Conservation (phyloP, 2,888 invertebrate species). For the Luperina testacea region DNA sequence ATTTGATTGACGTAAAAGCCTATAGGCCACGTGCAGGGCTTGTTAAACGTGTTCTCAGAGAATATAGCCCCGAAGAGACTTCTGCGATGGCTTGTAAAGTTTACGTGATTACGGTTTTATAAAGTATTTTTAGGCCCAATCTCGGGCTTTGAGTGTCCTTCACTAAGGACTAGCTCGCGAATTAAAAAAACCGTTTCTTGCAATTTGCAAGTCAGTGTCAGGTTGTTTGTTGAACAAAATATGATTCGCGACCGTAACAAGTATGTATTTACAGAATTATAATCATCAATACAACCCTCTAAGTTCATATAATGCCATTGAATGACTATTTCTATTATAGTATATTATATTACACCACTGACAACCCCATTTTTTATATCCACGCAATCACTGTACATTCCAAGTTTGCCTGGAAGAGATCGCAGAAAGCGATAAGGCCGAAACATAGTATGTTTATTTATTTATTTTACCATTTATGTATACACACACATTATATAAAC, state of each 20-base stretch:
- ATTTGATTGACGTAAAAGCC: conserved; percentile 74
- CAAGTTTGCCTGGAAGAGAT: too few species aligned
- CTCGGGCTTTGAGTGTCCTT: neutral
- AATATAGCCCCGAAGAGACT: conserved; percentile 32
- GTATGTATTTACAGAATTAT: too few species aligned
- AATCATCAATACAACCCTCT: too few species aligned
- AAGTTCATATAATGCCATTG: neutral
- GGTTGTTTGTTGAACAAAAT: neutral
- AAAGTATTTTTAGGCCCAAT: neutral
- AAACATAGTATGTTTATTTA: too few species aligned
- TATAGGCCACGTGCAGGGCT: conserved; percentile 70
- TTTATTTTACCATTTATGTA: too few species aligned
- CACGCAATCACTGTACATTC: too few species aligned
- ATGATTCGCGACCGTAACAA: neutral
- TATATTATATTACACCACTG: too few species aligned
- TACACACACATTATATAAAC: too few species aligned
- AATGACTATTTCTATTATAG: neutral
- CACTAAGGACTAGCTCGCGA: neutral
- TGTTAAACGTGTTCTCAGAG: conserved; percentile 64
- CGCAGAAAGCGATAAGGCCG: too few species aligned
- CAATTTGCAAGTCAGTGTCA: neutral
- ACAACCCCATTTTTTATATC: too few species aligned
- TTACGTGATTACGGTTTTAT: conserved; percentile 18
- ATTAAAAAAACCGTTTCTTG: neutral
- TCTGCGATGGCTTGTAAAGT: conserved; percentile 33